phyloP scores from a whole-genome alignment of 1,140 invertebrate species.

The Lordiphosa mommai region DNA sequence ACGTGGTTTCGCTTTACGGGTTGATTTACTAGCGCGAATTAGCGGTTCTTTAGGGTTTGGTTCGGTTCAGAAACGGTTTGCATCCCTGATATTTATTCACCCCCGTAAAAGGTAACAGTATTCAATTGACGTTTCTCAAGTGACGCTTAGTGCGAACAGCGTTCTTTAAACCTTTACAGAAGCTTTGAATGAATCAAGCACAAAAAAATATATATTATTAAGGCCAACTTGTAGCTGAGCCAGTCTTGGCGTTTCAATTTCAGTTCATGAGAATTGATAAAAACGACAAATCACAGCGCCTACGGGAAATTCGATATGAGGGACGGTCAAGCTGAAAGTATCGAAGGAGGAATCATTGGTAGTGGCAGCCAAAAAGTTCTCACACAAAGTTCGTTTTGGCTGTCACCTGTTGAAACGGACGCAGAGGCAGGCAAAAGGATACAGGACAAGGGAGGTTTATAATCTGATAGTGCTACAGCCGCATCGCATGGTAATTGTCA shows the following conservation, averaged over 20 bases:
- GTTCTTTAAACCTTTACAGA: neutral
- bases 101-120: neutral
- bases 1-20: too few species aligned
- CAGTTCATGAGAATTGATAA: conserved; percentile 67
- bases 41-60: too few species aligned
- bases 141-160: neutral
- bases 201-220: neutral
- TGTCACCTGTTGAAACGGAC: conserved; percentile 58
- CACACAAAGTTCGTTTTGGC: conserved; percentile 47
- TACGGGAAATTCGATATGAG: conserved; percentile 49
- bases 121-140: neutral
- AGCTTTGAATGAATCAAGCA: neutral
- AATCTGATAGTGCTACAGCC: conserved; percentile 71
- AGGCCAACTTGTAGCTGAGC: conserved; percentile 10
- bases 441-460: conserved; percentile 37
- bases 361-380: conserved; percentile 43
- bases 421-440: conserved; percentile 19
- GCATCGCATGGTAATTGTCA: conserved; percentile 41
- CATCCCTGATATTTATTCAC: too few species aligned
- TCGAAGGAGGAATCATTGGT: conserved; percentile 10
- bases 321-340: conserved; percentile 28
- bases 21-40: too few species aligned
- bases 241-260: conserved; percentile 34
- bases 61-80: too few species aligned
- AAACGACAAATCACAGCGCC: conserved; percentile 65